Percentiles rank a stretch among this genome's conserved stretches.
Conservation (phyloP, 2,797 vertebrate species). For the Pangasius mekongensis region DNA sequence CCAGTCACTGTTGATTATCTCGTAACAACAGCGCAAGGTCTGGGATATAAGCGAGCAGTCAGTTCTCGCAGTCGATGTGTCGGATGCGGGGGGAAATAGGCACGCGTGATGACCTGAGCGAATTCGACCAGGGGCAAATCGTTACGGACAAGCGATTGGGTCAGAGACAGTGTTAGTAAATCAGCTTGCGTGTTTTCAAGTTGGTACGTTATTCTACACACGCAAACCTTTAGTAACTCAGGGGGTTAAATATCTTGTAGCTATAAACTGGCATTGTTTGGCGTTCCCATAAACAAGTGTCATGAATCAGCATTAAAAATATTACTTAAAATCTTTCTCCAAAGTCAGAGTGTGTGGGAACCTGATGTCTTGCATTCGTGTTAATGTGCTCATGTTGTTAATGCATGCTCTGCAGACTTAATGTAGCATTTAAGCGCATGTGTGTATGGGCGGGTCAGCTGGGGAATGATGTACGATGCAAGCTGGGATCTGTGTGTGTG, state of each 20-base stretch:
- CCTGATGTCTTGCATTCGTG: not conserved
- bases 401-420: not conserved
- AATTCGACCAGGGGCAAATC: not conserved
- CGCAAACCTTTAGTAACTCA: not conserved
- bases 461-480: not conserved
- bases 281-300: not conserved
- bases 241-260: not conserved
- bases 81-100: too few species aligned
- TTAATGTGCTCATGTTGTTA: not conserved
- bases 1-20: not conserved
- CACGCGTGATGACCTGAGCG: too few species aligned
- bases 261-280: not conserved
- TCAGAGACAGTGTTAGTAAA: not conserved
- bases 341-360: not conserved
- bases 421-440: not conserved
- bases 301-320: not conserved
- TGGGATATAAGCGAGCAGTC: not conserved
- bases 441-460: not conserved
- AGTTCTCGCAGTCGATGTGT: not conserved
- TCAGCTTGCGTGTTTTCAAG: not conserved
- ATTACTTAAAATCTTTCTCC: not conserved
- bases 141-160: not conserved
- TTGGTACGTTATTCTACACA: not conserved
- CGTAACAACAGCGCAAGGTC: not conserved
- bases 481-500: constrained; percentile 4